These are phyloP conservation scores for Euplexia lucipara DNA, from an alignment of 2,888 invertebrate genomes.

Conservation along the genomic window DNA sequence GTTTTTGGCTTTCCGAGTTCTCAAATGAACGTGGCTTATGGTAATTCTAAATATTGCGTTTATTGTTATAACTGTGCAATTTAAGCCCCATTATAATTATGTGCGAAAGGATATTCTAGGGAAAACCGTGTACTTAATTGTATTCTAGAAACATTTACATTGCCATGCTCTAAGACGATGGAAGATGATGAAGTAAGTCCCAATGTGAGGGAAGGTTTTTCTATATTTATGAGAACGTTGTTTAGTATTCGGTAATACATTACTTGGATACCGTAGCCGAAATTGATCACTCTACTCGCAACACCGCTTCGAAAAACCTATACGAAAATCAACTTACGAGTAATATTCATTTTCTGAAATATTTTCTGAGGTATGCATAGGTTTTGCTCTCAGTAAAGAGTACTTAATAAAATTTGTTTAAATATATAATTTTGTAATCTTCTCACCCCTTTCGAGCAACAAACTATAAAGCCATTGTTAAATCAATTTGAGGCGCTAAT, in stretches of 20 bases:
- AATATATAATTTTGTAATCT: not conserved
- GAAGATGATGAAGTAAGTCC: not conserved
- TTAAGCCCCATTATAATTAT: slow-evolving; percentile 52
- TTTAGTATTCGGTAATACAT: not conserved
- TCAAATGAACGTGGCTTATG: slow-evolving; percentile 82
- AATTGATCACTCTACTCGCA: not conserved
- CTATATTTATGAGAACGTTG: not conserved
- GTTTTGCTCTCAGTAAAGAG: too few species aligned
- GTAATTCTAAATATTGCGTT: slow-evolving; percentile 79
- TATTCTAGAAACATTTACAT: not conserved
- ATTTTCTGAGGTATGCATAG: too few species aligned
- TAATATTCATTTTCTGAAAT: too few species aligned
- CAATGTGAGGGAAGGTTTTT: not conserved
- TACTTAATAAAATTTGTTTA: not conserved
- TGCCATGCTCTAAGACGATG: too few species aligned
- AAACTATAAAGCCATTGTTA: slow-evolving; percentile 56
- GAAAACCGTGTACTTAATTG: slow-evolving; percentile 8
- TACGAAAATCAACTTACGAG: too few species aligned
- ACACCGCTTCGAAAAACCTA: not conserved
- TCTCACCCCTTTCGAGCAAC: slow-evolving; percentile 14
- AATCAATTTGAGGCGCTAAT: slow-evolving; percentile 77
- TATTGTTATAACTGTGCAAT: slow-evolving; percentile 67
- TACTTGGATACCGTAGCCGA: not conserved
- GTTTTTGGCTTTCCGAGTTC: slow-evolving; percentile 69
- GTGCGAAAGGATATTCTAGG: slow-evolving; percentile 30